phyloP scores from a whole-genome alignment of 2,888 invertebrate species.

The Xestia ashworthii region DNA sequence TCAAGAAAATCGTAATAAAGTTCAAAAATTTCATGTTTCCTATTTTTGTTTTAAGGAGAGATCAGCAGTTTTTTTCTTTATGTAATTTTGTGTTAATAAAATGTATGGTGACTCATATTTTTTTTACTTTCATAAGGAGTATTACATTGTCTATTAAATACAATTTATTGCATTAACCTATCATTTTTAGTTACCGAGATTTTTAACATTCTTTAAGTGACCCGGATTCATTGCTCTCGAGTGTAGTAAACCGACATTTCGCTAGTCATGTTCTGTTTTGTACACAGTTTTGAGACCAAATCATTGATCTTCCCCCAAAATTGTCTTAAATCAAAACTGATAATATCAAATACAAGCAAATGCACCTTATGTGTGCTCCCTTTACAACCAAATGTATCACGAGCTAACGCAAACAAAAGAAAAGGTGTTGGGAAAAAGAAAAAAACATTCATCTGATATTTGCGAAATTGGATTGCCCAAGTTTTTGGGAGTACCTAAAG shows the following conservation, averaged over 20 bases:
- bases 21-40: too few relatives aligned
- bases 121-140: too few relatives aligned
- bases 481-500: slow-evolving; percentile 27
- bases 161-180: too few relatives aligned
- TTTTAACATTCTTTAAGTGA: too few relatives aligned
- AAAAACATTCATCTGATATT: slow-evolving; percentile 51
- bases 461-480: slow-evolving; percentile 51
- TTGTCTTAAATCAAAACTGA: neutral
- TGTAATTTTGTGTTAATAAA: too few relatives aligned
- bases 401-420: slow-evolving; percentile 31
- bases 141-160: too few relatives aligned
- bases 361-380: slow-evolving; percentile 16
- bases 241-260: neutral
- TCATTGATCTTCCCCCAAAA: neutral
- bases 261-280: neutral
- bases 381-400: slow-evolving; percentile 29
- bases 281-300: neutral
- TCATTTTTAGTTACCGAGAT: too few relatives aligned
- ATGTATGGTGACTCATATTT: too few relatives aligned
- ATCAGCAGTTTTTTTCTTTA: too few relatives aligned
- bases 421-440: slow-evolving; percentile 38
- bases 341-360: slow-evolving; percentile 15
- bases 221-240: too few relatives aligned
- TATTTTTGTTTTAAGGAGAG: too few relatives aligned
- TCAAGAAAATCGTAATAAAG: too few relatives aligned